Percentiles rank a stretch among this genome's conserved stretches.
Evolutionary conservation across 2,113 vertebrate species (phyloP).

Genomic region (Alethe castanea): DNA sequence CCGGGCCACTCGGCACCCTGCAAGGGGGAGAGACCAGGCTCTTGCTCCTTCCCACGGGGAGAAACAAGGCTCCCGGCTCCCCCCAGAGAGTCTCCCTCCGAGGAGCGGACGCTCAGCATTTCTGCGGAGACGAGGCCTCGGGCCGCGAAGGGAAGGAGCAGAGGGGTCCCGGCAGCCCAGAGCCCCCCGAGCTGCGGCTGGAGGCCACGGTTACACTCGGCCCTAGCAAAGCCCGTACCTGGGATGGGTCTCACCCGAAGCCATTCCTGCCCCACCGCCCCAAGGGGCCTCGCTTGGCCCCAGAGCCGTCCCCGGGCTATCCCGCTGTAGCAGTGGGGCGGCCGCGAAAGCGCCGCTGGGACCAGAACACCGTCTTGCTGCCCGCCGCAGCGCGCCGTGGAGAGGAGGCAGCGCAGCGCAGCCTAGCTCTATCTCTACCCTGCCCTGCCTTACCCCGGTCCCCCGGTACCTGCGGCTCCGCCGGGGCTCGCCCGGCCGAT

Average conservation of each 20-base stretch:
- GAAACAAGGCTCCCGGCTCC: too few species aligned
- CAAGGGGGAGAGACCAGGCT: not conserved
- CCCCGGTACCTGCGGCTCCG: not conserved
- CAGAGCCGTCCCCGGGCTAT: too few species aligned
- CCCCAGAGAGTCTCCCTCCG: accelerated
- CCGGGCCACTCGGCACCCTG: not conserved
- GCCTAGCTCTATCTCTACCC: not conserved
- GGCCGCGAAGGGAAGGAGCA: not conserved
- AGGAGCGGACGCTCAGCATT: not conserved
- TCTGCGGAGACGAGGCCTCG: not conserved
- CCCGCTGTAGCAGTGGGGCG: not conserved
- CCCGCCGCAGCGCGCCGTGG: not conserved
- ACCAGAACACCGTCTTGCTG: not conserved
- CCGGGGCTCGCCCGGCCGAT: not conserved
- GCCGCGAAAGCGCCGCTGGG: not conserved
- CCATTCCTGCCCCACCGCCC: not conserved
- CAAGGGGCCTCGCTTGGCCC: not conserved
- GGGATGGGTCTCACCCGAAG: not conserved
- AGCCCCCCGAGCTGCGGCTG: not conserved
- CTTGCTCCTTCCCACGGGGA: not conserved
- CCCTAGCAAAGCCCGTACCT: too few species aligned
- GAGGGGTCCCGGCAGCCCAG: not conserved
- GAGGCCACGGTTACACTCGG: not conserved
- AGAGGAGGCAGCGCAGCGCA: too few species aligned
- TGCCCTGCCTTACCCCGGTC: accelerated